Base-by-base conservation (phyloP, 2,113 vertebrate species). In the Elachura formosa region DNA sequence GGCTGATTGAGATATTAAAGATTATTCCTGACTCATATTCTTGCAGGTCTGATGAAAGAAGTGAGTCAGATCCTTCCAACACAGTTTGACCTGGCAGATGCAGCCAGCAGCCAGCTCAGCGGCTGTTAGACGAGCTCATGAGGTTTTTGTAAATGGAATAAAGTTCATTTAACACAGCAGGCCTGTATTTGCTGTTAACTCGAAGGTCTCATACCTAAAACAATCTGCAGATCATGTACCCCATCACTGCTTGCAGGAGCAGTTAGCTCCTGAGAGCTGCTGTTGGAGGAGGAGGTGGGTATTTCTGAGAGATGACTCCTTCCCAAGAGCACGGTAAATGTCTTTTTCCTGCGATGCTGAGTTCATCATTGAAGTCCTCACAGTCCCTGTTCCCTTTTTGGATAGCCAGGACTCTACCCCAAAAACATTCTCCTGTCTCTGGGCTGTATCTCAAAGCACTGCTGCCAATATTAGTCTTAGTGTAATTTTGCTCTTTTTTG, bases 11-110 rank as follows among this genome's bases (percentile, higher is more conserved):
- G 58, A 68, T 83, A 61, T 73, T 87, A 38, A 51, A 87, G 82
- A 61, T 87, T 79, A 62, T 90, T 45, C 59, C 78, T 95, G 92
- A 94, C 33, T 90, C 81, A 85, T 89, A 76, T 80, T 93, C 78
- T 94, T 94, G 63, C 43, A 91, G 54, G 23, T 91, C 87, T 95
- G 93, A 95, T 91, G 96, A 93, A 94, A 96, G 80, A 95, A 89
- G 55, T 96, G 69, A 96, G 54, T 96, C 95, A 94, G 66, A 91
- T 48, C 52, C 69, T 46, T 94, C 66, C 7, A 7, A 95, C 59
- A 74, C 56, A 58, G 36, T 76, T 79, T 96, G 90, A 91, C 71
- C 81, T 25, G 10, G 64, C 3, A 11, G 79, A 79, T 74, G 45
- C 2, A 10, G 55, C 83, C 2, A 0, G 52, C 90, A 89, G 81